Conservation (phyloP, 2,888 invertebrate genomes). For the Orthosia gothica region DNA sequence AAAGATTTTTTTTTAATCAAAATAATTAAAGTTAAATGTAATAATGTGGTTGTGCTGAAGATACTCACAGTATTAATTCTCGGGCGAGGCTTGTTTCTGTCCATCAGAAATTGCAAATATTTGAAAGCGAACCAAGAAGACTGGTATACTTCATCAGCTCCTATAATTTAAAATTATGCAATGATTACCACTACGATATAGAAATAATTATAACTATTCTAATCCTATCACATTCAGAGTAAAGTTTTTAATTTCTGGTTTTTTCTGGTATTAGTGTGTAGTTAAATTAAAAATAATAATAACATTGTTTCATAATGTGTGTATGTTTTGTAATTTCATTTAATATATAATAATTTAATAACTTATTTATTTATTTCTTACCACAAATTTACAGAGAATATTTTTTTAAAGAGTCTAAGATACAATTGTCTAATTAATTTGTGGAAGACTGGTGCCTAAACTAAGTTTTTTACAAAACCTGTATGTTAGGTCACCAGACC, state of each 20-base stretch:
- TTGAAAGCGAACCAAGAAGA: conserved; percentile 25
- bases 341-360: too few species aligned
- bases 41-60: conserved; percentile 5
- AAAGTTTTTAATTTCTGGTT: conserved; percentile 19
- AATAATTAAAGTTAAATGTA: conserved; percentile 1
- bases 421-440: too few species aligned
- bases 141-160: conserved; percentile 47
- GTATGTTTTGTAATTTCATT: not conserved
- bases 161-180: conserved; percentile 42
- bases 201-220: too few species aligned
- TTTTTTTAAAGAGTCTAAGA: too few species aligned
- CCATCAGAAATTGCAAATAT: not conserved
- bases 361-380: too few species aligned
- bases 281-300: conserved; percentile 5
- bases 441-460: too few species aligned
- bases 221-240: conserved; percentile 2
- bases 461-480: too few species aligned
- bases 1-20: not conserved
- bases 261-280: conserved; percentile 40
- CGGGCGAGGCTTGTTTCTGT: conserved; percentile 11
- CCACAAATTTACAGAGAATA: too few species aligned
- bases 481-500: too few species aligned
- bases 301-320: not conserved
- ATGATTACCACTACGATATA: too few species aligned
- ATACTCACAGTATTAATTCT: conserved; percentile 13